A percentile compares a stretch with the other conserved stretches of the same genome.
phyloP scores from a whole-genome alignment of 2,113 vertebrate genomes.

The Eublepharis macularius region DNA sequence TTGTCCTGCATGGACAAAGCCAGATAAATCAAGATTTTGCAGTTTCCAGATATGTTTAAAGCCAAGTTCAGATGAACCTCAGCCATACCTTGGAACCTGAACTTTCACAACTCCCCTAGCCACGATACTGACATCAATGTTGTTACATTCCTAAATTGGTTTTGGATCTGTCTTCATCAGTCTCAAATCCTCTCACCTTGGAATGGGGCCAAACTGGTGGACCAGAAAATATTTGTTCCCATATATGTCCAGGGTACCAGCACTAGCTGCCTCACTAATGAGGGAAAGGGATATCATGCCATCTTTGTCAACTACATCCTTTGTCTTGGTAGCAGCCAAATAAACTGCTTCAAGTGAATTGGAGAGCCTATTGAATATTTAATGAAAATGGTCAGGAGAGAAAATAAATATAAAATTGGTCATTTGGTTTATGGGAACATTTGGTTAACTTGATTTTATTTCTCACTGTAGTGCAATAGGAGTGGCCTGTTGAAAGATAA shows the following conservation, averaged over 20 bases:
- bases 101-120: neutral
- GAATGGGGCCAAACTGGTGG: neutral
- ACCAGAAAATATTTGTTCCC: neutral
- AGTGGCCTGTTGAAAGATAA: constrained; percentile 19
- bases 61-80: neutral
- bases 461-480: constrained; percentile 5
- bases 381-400: constrained; percentile 42
- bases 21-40: neutral
- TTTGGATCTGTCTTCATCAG: neutral
- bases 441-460: constrained; percentile 22
- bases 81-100: neutral
- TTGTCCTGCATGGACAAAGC: neutral
- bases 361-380: constrained; percentile 66
- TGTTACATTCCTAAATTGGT: neutral
- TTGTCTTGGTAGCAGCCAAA: constrained; percentile 65
- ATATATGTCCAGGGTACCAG: neutral
- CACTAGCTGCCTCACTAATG: neutral
- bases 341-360: constrained; percentile 65
- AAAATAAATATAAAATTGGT: constrained; percentile 19
- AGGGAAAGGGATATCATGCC: neutral
- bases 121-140: neutral
- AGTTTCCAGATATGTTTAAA: neutral
- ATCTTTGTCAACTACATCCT: constrained; percentile 50
- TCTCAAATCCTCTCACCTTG: neutral
- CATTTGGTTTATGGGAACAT: constrained; percentile 23